Conservation (phyloP, 2,113 vertebrate genomes). For the Microcebus lehilahytsara region DNA sequence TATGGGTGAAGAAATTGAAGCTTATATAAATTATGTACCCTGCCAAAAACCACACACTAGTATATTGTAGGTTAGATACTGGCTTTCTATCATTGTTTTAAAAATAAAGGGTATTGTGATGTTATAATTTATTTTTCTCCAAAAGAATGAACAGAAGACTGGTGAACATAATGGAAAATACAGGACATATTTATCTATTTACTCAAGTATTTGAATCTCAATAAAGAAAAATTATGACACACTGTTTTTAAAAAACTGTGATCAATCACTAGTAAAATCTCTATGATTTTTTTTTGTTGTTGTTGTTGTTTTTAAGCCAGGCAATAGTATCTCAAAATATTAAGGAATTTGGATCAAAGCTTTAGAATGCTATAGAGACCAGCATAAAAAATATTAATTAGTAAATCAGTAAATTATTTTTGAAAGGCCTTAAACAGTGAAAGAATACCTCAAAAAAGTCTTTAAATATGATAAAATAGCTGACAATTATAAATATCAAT, state of each 20-base stretch:
- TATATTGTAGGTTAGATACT: not conserved
- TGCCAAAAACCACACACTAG: not conserved
- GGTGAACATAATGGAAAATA: not conserved
- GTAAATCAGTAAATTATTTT: not conserved
- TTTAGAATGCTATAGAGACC: not conserved
- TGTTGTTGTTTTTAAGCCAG: not conserved
- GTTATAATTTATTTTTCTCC: not conserved
- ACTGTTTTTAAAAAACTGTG: not conserved
- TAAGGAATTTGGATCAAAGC: not conserved
- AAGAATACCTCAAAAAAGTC: not conserved
- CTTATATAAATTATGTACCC: not conserved
- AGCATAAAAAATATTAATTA: not conserved
- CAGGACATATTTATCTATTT: not conserved
- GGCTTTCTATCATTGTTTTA: not conserved
- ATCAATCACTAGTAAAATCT: not conserved
- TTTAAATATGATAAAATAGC: not conserved
- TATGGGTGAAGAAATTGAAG: not conserved
- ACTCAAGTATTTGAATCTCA: not conserved
- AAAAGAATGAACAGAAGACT: not conserved
- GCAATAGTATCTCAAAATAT: not conserved
- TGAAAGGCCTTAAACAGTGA: not conserved
- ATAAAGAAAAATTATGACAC: not conserved
- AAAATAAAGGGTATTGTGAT: not conserved
- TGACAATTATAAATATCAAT: not conserved
- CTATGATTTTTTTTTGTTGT: not conserved